Base-by-base conservation (phyloP, 2,888 invertebrate species). In the Epsilonema sp. region DNA sequence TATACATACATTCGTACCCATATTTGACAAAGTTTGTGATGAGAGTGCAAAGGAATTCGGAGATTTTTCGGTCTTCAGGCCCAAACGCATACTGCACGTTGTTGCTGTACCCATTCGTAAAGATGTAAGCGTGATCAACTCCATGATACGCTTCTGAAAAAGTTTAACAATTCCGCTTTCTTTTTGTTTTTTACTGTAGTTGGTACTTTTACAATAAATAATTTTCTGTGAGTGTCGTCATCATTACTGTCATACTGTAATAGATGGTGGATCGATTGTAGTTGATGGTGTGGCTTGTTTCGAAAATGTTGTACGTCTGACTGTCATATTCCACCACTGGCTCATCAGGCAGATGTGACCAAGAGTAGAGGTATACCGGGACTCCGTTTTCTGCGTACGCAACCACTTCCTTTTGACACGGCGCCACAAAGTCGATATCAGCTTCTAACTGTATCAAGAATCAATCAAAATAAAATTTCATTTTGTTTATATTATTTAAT, bases 101-200 rank as follows among this genome's bases (percentile, higher is more conserved):
- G 44, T 51, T 52, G n/a, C 51, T 56, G 55, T 64, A 63, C 20
- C 63, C 63, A 39, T 54, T 48, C 1, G 58, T 56, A 53, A 63
- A 63, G 25, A 63, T 59, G 53, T 56, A 63, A 5, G 61, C 59
- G 48, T 63, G 63, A 49, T 63, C 63, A 22, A 63, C 48, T 1
- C 63, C 63, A 39, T 63, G 63, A 47, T 61, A 63, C 13, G 63
- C 58, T 31, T 55, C 55, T 49, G 55, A 36, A 36, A 31, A 8
- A 8, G 31, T 8, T n/a, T n/a, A n/a, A n/a, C n/a, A n/a, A n/a
- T n/a, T n/a, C n/a, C n/a, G n/a, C n/a, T n/a, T n/a, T n/a, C n/a
- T 31, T 16, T 31, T 31, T 31, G 16, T 11, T 31, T 31, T 31
- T 8, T 11, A 31, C 31, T 31, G 31, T 16, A 31, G 31, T 16